Conservation (phyloP, 2,888 invertebrate genomes). For the Unio delphinus region DNA sequence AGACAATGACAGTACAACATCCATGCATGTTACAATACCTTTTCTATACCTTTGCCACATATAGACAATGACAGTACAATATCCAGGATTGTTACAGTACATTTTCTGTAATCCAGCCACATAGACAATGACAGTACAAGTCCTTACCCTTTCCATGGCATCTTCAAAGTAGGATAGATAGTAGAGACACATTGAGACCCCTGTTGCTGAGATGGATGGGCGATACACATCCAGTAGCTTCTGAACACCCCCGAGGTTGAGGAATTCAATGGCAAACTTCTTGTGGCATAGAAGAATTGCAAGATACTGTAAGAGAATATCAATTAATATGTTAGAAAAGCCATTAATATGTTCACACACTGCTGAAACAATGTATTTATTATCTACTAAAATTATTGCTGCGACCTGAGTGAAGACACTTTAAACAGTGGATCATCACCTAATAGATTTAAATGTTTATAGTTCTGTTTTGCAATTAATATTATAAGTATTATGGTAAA, state of each 20-base stretch:
- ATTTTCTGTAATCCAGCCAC: background rate
- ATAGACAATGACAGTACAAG: background rate
- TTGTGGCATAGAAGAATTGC: slow-evolving; percentile 96
- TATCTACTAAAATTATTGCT: background rate
- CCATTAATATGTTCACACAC: background rate
- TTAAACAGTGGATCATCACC: too few species aligned
- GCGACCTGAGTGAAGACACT: too few species aligned
- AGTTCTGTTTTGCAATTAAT: too few species aligned
- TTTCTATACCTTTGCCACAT: too few species aligned
- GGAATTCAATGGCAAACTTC: slow-evolving; percentile 97
- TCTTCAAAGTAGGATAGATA: slow-evolving; percentile 97
- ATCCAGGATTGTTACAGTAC: too few species aligned
- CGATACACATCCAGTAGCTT: slow-evolving; percentile 90
- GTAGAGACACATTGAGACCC: slow-evolving; percentile 95
- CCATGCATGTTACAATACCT: too few species aligned
- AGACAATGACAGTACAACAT: too few species aligned
- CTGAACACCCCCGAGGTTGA: slow-evolving; percentile 88
- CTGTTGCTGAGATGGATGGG: slow-evolving; percentile 95
- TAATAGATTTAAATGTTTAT: too few species aligned
- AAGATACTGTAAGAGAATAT: slow-evolving; percentile 79
- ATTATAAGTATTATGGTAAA: too few species aligned
- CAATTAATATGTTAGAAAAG: background rate
- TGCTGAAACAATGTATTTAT: background rate
- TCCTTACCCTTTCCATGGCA: slow-evolving; percentile 90
- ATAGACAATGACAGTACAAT: too few species aligned